Evolutionary conservation across 2,888 invertebrate genomes (phyloP).

Genomic region (Caenorhabditis sp.): DNA sequence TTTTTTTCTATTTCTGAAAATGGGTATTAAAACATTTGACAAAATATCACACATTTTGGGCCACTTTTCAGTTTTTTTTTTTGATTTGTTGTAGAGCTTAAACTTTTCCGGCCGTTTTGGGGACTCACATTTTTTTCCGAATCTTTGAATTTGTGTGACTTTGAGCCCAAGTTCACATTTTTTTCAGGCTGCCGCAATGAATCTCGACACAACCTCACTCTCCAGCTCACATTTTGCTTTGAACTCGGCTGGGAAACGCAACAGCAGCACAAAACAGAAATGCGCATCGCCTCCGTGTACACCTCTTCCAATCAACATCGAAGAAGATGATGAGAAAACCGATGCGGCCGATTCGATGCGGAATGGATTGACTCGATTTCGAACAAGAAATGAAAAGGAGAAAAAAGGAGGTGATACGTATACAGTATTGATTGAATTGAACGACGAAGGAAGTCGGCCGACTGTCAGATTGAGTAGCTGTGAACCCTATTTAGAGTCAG

Average conservation of each 20-base stretch:
- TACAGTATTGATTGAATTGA: slow-evolving; percentile 64
- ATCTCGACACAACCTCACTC: slow-evolving; percentile 59
- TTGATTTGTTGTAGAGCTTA: no score
- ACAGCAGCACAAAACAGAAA: slow-evolving; percentile 19
- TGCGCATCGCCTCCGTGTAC: slow-evolving; percentile 47
- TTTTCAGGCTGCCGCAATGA: slow-evolving; percentile 35
- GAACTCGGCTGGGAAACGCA: slow-evolving; percentile 4
- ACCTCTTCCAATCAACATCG: slow-evolving; percentile 43
- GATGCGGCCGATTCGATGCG: slow-evolving; percentile 41
- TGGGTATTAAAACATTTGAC: no score
- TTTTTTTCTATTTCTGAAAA: no score
- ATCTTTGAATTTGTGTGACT: no score
- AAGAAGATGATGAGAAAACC: slow-evolving; percentile 48
- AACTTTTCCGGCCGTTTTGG: no score
- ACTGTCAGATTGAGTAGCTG: slow-evolving; percentile 60
- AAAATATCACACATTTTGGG: no score
- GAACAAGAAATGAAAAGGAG: slow-evolving; percentile 21
- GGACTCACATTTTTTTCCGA: no score
- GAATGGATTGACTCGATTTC: slow-evolving; percentile 48
- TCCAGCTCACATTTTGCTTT: slow-evolving; percentile 53
- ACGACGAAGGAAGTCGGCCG: slow-evolving; percentile 65
- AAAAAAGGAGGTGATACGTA: slow-evolving; percentile 45
- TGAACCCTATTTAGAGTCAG: slow-evolving; percentile 44
- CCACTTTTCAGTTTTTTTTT: no score
- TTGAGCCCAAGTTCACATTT: no score